Evolutionary conservation across 1,140 invertebrate species (phyloP), one percentile per base, ranked within the genome.

Genomic region (Cyclina sinensis): DNA sequence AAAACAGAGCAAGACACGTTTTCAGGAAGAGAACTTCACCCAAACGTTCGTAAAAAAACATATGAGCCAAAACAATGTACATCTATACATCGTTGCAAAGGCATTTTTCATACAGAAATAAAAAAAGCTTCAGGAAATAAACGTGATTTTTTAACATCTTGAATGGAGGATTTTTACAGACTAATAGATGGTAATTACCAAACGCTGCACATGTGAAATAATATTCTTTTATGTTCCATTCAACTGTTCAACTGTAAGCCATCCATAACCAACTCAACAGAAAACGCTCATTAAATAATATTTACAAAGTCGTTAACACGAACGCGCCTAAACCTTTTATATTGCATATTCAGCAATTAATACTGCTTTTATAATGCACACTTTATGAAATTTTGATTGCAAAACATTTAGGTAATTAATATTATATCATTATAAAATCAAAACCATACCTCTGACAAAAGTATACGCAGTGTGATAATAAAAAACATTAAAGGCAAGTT

Each of bases 371-470:
- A 70, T 70, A 37, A 70, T 39, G 65, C 65, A 32, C 32, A 12
- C 12, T 70, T 70, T 70, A 70, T 70, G 65, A 70, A 70, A 70
- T 37, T 70, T 70, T 70, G 65, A 70, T 70, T 70, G 65, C 65
- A 70, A 70, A 39, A 70, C 65, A 37, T 70, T 70, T 70, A 70
- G 32, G 65, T 70, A 70, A 70, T 70, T 70, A 70, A 70, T 70
- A 70, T 70, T 70, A 70, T 70, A 70, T 70, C 65, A 70, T 70
- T 70, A 70, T 70, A 70, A 37, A 70, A 70, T 70, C 65, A 37
- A 32, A 70, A 70, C 35, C 65, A 70, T 70, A 16, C 65, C 14
- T 70, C 65, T 24, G 35, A 70, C 65, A 70, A 37, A 35, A 70
- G 65, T 37, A 39, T 70, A 14, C 35, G 32, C 65, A 70, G 32